phyloP scores from a whole-genome alignment of 2,888 invertebrate species.

The Acanthococcus lagerstroemiae region DNA sequence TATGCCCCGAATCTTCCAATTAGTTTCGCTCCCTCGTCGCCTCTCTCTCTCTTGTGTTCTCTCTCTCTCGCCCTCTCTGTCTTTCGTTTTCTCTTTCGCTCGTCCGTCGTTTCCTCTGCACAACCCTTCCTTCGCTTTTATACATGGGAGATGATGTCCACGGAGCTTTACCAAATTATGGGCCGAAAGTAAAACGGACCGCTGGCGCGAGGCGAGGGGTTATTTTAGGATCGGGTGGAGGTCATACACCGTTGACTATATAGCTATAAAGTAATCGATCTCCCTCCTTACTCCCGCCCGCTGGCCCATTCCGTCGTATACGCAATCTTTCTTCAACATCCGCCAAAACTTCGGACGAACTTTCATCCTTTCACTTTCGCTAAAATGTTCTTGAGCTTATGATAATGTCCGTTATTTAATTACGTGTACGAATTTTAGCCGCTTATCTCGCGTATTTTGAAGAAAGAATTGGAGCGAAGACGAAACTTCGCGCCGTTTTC shows the following conservation, averaged over 20 bases:
- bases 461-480: too few relatives aligned
- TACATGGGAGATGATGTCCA: slow-evolving; percentile 26
- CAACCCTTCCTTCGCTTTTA: not conserved
- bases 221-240: slow-evolving; percentile 25
- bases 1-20: slow-evolving; percentile 27
- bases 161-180: slow-evolving; percentile 29
- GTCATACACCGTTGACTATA: slow-evolving; percentile 25
- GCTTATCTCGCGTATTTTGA: too few relatives aligned
- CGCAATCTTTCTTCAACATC: slow-evolving; percentile 22
- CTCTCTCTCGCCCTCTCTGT: slow-evolving; percentile 4
- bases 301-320: not conserved
- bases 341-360: slow-evolving; percentile 22
- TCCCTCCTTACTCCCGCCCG: slow-evolving; percentile 7
- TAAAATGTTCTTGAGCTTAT: slow-evolving; percentile 17
- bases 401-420: not conserved
- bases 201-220: not conserved
- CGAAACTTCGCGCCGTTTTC: too few relatives aligned
- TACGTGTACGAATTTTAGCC: too few relatives aligned
- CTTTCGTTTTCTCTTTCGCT: not conserved
- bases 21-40: slow-evolving; percentile 14
- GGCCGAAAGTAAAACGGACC: slow-evolving; percentile 22
- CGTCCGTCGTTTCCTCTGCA: not conserved
- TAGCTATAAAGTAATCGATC: slow-evolving; percentile 29
- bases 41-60: not conserved
- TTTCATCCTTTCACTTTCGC: slow-evolving; percentile 25